Conservation (phyloP, 2,797 vertebrate genomes). For the Lithobates sylvaticus region DNA sequence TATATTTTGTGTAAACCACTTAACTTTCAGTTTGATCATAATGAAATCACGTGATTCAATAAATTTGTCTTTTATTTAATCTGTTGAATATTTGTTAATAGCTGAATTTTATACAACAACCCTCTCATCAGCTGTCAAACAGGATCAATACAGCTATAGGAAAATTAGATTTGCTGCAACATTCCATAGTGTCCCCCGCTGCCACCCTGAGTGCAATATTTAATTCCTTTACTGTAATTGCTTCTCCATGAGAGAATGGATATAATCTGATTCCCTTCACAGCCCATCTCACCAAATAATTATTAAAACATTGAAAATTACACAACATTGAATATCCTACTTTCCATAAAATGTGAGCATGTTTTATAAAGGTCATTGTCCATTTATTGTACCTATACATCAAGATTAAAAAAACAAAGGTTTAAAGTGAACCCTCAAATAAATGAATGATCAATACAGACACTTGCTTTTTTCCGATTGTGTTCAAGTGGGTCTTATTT, state of each 20-base stretch:
- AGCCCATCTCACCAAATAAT: conserved; percentile 7
- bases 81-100: background rate
- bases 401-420: background rate
- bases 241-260: background rate
- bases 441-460: background rate
- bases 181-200: background rate
- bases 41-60: background rate
- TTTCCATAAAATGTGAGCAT: background rate
- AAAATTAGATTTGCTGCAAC: background rate
- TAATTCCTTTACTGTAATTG: background rate
- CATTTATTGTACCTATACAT: conserved; percentile 12
- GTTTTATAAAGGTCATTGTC: conserved; percentile 16
- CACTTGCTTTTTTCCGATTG: no score
- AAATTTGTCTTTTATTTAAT: background rate
- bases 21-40: background rate
- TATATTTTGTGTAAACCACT: background rate
- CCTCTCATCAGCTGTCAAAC: background rate
- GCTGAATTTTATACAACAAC: background rate
- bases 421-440: background rate
- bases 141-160: background rate
- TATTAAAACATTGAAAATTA: conserved; percentile 1
- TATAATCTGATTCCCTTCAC: background rate
- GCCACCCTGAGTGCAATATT: background rate
- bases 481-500: no score
- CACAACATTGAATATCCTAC: background rate